Base-by-base conservation (phyloP, 2,797 vertebrate genomes). In the Cyprinodon diabolis region DNA sequence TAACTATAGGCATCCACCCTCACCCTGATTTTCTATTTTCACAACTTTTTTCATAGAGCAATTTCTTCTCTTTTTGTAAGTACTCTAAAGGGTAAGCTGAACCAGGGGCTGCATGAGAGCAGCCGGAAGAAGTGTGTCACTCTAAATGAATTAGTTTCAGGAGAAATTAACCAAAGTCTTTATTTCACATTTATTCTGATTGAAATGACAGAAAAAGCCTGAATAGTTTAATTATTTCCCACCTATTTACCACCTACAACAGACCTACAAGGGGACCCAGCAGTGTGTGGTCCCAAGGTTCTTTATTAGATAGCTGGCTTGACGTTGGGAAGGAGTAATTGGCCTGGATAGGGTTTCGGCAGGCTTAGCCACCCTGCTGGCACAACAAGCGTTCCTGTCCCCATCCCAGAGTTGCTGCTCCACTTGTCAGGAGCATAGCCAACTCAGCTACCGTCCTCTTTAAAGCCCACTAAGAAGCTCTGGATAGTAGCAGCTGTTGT, bases 361-460 rank as follows among this genome's bases (percentile, higher is more conserved):
- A 84, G 90, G 93, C 91, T 95, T 93, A 94, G 92, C 89, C 87
- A 91, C 91, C 90, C 89, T 84, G 91, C 93, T 94, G 93, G 92
- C 92, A 93, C 90, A 85, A 90, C 89, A 88, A 84, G 87, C 55
- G 88, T 80, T 87, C 80, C 84, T 89, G 90, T 91, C 87, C 89
- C 84, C 69, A 35, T 88, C 89, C 87, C 84, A 19, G 85, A 86
- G 87, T 89, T 78, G 80, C 87, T 87, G 87, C 90, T 91, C 92
- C 83, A 87, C 89, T 91, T 85, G 91, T 84, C 87, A 86, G 87
- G 84, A 93, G 75, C 21, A 65, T n/a, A 75, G 91, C 90, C 94
- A 90, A 86, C 89, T 82, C 90, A 63, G 76, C 85, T 86, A 78
- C 86, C 84, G 67, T 86, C 89, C 84, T 90, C 92, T 91, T 93